Conservation (phyloP, 92 coral and sea anemone species). For the Siderastrea radians region DNA sequence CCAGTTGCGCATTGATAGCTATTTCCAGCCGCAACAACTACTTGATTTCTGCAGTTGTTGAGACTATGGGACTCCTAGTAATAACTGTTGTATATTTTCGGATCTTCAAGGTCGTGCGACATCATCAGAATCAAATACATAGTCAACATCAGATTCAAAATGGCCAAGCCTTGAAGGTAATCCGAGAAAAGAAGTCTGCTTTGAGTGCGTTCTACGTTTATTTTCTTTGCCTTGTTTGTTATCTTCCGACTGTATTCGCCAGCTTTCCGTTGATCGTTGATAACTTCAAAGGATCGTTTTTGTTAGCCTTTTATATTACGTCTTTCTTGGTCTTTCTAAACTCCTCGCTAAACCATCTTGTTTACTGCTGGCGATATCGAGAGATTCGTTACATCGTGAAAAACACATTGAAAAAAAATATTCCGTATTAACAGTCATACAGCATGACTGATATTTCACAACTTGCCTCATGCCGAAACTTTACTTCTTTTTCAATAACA, state of each 20-base stretch:
- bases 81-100: background rate
- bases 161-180: background rate
- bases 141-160: conserved; percentile 23
- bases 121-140: conserved; percentile 24
- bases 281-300: background rate
- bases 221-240: background rate
- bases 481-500: too few species aligned
- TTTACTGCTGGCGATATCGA: conserved; percentile 23
- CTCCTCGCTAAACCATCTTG: conserved; percentile 1
- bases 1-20: background rate
- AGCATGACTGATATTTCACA: too few species aligned
- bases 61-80: background rate
- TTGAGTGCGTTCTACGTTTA: background rate
- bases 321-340: background rate
- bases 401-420: background rate
- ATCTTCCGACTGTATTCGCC: background rate
- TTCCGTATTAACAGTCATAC: background rate
- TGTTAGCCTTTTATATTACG: background rate
- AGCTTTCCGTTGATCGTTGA: too few species aligned
- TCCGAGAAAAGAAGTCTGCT: conserved; percentile 19
- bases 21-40: background rate
- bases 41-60: background rate
- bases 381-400: background rate
- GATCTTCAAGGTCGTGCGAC: background rate
- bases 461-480: too few species aligned